Conservation (phyloP, 92 coral and sea anemone species). For the Palythoa grandis region DNA sequence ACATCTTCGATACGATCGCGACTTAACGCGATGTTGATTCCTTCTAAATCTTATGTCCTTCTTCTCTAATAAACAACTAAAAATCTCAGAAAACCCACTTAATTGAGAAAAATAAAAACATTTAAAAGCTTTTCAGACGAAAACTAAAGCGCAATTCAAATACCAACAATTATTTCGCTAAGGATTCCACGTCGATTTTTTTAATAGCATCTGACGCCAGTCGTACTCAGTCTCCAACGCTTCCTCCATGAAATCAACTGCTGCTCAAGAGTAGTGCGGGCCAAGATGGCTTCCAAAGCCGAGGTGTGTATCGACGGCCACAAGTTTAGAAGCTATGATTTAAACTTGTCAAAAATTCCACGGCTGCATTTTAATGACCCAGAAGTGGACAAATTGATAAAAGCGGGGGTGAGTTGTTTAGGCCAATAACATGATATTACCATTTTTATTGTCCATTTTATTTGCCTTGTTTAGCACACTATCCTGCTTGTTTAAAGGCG, state of each 20-base stretch:
- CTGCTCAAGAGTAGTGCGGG: constrained; percentile 43
- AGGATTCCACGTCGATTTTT: background rate
- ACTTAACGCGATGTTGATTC: background rate
- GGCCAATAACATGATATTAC: too few species aligned
- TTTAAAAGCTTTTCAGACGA: background rate
- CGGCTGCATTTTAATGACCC: constrained; percentile 76
- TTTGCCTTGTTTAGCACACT: too few species aligned
- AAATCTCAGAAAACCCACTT: background rate
- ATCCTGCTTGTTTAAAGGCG: too few species aligned
- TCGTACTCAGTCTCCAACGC: constrained; percentile 24
- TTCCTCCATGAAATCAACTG: constrained; percentile 37
- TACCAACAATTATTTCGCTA: background rate
- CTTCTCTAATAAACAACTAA: background rate
- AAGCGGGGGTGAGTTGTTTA: constrained; percentile 66
- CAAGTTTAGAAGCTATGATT: constrained; percentile 64
- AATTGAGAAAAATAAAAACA: background rate
- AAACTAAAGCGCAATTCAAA: background rate
- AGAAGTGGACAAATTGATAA: constrained; percentile 69
- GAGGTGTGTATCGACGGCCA: constrained; percentile 65
- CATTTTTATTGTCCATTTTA: too few species aligned
- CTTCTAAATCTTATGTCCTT: background rate
- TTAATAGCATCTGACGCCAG: constrained; percentile 28
- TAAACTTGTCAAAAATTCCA: constrained; percentile 61
- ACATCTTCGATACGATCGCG: constrained; percentile 2
- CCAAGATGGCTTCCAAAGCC: constrained; percentile 44